Evolutionary conservation across 2,797 vertebrate species (phyloP).

Genomic region (Enteromius anoplus): DNA sequence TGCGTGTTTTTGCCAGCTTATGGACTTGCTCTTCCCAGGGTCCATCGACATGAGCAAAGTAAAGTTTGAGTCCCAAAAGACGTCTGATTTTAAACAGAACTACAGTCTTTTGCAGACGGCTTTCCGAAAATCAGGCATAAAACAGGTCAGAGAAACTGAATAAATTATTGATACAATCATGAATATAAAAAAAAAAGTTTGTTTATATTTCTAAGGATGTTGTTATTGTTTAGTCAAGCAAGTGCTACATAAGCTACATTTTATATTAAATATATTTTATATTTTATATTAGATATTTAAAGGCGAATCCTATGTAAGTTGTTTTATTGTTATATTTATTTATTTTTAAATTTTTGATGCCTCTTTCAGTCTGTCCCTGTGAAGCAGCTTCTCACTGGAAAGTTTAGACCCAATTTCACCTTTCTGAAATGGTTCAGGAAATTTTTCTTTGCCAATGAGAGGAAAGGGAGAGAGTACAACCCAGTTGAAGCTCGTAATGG

Average conservation of each 20-base stretch:
- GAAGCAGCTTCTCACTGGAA: conserved; percentile 69
- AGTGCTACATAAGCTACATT: not conserved
- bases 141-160: conserved; percentile 62
- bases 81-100: conserved; percentile 75
- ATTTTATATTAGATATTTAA: not conserved
- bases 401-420: conserved; percentile 67
- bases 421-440: conserved; percentile 77
- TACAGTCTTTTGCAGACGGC: conserved; percentile 71
- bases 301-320: not conserved
- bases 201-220: not conserved
- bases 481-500: conserved; percentile 66
- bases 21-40: conserved; percentile 73
- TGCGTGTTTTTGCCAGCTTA: conserved; percentile 77
- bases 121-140: conserved; percentile 67
- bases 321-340: not conserved
- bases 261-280: too few relatives aligned
- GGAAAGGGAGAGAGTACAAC: conserved; percentile 53
- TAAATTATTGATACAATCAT: not conserved
- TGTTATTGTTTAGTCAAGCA: not conserved
- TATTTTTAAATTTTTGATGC: not conserved
- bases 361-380: conserved; percentile 72
- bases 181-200: not conserved
- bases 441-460: conserved; percentile 67
- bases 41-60: conserved; percentile 75
- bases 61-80: conserved; percentile 69